phyloP scores from a whole-genome alignment of 2,113 vertebrate genomes.

The Sorex araneus region DNA sequence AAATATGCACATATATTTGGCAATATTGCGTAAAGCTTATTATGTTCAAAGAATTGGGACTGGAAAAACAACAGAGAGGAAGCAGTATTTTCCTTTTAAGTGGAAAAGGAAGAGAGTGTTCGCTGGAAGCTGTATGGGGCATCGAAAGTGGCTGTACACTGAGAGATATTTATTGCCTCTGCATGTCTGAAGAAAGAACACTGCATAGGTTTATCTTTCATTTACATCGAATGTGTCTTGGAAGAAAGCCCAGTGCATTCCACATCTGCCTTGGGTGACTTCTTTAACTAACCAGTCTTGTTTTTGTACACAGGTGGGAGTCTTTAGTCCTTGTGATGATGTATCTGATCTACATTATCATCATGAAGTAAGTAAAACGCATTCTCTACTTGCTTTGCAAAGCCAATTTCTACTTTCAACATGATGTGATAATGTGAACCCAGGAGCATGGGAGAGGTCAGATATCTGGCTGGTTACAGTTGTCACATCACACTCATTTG shows the following conservation, averaged over 20 bases:
- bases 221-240: background rate
- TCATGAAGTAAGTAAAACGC: conserved; percentile 97
- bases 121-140: background rate
- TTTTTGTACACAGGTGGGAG: conserved; percentile 94
- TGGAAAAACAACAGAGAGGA: background rate
- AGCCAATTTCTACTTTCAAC: background rate
- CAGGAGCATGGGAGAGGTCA: background rate
- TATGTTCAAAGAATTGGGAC: background rate
- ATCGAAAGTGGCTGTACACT: background rate
- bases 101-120: background rate
- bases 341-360: conserved; percentile 97
- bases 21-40: background rate
- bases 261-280: background rate
- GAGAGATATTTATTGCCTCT: background rate
- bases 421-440: background rate
- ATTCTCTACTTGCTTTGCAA: conserved; percentile 7
- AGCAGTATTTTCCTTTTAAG: conserved; percentile 22
- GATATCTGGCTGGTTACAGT: background rate
- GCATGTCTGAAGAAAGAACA: background rate
- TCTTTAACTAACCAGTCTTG: conserved; percentile 57
- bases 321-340: conserved; percentile 95
- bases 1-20: background rate
- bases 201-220: background rate
- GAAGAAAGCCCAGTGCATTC: background rate
- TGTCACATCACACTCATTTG: accelerated